Evolutionary conservation across 2,888 invertebrate genomes (phyloP).

Genomic region (Ophion ventricosus): DNA sequence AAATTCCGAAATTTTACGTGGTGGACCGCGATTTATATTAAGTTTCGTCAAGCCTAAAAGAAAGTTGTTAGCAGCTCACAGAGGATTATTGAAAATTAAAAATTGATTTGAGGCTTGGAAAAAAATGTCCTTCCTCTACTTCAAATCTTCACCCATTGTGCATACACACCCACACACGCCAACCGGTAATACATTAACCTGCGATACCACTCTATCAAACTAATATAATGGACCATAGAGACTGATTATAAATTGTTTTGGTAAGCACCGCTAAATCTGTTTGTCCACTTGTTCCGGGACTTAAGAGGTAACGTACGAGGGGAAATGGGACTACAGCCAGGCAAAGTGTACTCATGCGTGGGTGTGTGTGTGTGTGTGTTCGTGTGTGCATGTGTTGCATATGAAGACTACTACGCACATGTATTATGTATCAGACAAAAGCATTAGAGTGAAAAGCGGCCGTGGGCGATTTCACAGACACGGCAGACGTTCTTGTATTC

Average conservation of each 20-base stretch:
- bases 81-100: no score
- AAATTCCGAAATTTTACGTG: no score
- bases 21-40: no score
- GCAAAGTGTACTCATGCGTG: constrained; percentile 7
- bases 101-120: no score
- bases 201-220: no score
- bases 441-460: constrained; percentile 5
- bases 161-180: no score
- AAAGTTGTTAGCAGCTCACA: no score
- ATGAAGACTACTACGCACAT: constrained; percentile 5
- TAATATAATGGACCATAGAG: no score
- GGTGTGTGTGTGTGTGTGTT: background rate
- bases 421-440: constrained; percentile 20
- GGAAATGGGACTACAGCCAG: background rate
- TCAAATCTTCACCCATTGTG: no score
- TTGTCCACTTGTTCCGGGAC: constrained; percentile 51
- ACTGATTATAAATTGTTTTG: constrained; percentile 31
- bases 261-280: constrained; percentile 59
- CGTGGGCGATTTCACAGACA: constrained; percentile 39
- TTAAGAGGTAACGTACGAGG: background rate
- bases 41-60: no score
- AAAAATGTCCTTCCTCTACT: no score
- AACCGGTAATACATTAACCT: no score
- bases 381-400: background rate
- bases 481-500: constrained; percentile 15